These are phyloP conservation scores for Sebastolobus altivelis DNA, from an alignment of 2,797 vertebrate species.

Conservation along the genomic window DNA sequence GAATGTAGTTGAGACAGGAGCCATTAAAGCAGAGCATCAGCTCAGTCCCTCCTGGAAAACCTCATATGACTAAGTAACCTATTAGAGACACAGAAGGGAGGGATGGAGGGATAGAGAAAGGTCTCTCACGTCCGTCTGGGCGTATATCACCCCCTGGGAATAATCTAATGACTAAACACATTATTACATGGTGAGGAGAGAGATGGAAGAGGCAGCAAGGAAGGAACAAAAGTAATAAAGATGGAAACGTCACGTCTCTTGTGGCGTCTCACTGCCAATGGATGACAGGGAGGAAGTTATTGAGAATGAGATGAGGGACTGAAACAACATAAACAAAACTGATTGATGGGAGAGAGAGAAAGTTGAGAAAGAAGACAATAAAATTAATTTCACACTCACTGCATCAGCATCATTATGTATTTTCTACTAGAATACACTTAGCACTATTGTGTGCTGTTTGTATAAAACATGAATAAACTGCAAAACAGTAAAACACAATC, in stretches of 20 bases:
- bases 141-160: slow-evolving; percentile 43
- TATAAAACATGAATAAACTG: slow-evolving; percentile 2
- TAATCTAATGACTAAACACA: slow-evolving; percentile 65
- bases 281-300: slow-evolving; percentile 35
- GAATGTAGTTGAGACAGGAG: slow-evolving; percentile 47
- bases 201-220: slow-evolving; percentile 7
- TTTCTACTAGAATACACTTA: neutral
- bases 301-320: slow-evolving; percentile 17
- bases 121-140: slow-evolving; percentile 48
- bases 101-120: slow-evolving; percentile 25
- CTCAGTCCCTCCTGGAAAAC: slow-evolving; percentile 54
- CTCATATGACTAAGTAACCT: slow-evolving; percentile 62
- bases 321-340: slow-evolving; percentile 28
- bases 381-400: slow-evolving; percentile 19
- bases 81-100: slow-evolving; percentile 48
- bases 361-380: neutral
- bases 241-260: slow-evolving; percentile 26
- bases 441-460: neutral
- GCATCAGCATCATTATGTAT: neutral
- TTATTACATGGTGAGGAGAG: slow-evolving; percentile 49
- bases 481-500: neutral
- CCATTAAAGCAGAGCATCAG: slow-evolving; percentile 59
- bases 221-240: slow-evolving; percentile 57
- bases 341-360: neutral
- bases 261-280: slow-evolving; percentile 19